These are phyloP conservation scores for Villa cingulata DNA, from an alignment of 2,888 invertebrate species.

Conservation along the genomic window DNA sequence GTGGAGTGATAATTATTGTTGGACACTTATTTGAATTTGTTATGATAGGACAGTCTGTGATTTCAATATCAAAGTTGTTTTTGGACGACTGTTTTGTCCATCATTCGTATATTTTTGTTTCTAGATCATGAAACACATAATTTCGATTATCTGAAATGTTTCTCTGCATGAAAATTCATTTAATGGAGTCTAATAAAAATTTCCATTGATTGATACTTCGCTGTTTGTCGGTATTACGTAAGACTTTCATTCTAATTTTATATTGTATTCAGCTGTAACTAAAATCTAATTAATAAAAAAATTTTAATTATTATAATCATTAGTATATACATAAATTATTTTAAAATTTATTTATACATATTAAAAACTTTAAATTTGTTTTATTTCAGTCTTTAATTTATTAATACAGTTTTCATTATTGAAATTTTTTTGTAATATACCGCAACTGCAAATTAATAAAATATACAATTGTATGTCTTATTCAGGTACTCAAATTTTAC, in stretches of 20 bases:
- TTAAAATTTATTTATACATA: too few relatives aligned
- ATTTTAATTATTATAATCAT: too few relatives aligned
- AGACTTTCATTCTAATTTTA: slow-evolving; percentile 44
- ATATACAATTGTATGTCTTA: too few relatives aligned
- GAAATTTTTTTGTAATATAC: too few relatives aligned
- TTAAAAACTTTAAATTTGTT: too few relatives aligned
- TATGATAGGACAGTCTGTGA: slow-evolving; percentile 27
- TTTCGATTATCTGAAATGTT: slow-evolving; percentile 46
- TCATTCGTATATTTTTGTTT: too few relatives aligned
- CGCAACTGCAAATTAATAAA: too few relatives aligned
- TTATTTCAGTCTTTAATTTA: too few relatives aligned
- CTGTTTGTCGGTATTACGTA: slow-evolving; percentile 41
- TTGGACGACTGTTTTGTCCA: slow-evolving; percentile 2
- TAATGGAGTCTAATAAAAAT: slow-evolving; percentile 51
- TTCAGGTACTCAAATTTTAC: too few relatives aligned
- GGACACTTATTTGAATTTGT: slow-evolving; percentile 28
- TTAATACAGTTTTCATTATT: too few relatives aligned
- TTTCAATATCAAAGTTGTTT: slow-evolving; percentile 21
- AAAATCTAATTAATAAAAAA: too few relatives aligned
- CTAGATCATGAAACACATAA: slow-evolving; percentile 17
- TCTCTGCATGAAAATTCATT: slow-evolving; percentile 47
- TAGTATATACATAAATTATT: too few relatives aligned
- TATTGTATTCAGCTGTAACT: slow-evolving; percentile 42
- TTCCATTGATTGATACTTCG: slow-evolving; percentile 41
- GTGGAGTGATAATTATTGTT: background rate